phyloP scores from a whole-genome alignment of 53 echinoderm and acorn worm species.

The Arbacia lixula region DNA sequence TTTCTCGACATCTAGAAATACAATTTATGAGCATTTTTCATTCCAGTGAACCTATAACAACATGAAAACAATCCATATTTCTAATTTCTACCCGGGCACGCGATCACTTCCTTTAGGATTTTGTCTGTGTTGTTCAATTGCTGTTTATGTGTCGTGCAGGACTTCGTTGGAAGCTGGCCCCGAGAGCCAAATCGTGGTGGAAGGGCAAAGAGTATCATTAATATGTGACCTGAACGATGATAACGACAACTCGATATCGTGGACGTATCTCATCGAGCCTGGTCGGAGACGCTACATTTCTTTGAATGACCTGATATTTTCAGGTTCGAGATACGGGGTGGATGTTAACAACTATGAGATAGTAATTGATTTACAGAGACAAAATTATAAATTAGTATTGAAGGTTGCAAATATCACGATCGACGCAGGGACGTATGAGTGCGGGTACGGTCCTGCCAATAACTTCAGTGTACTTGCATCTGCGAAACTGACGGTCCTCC shows the following conservation, averaged over 20 bases:
- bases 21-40: too few relatives aligned
- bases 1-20: too few relatives aligned
- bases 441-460: background rate
- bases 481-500: background rate
- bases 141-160: background rate
- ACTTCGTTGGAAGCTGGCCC: slow-evolving; percentile 21
- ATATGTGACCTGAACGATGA: slow-evolving; percentile 34
- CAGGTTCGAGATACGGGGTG: background rate
- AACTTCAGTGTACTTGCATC: background rate
- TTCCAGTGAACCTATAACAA: too few relatives aligned
- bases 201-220: slow-evolving; percentile 20
- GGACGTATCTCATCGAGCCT: background rate
- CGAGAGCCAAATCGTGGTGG: slow-evolving; percentile 1
- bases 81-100: too few relatives aligned
- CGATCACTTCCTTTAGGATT: too few relatives aligned
- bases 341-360: background rate
- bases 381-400: slow-evolving; percentile 10
- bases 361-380: background rate
- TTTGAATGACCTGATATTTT: background rate
- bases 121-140: too few relatives aligned
- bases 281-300: background rate
- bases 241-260: slow-evolving; percentile 7
- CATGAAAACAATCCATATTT: too few relatives aligned
- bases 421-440: slow-evolving; percentile 15
- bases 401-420: background rate